Percentiles rank a stretch among this genome's conserved stretches.
Evolutionary conservation across 2,888 invertebrate genomes (phyloP).

Genomic region (Heterodera filipjevi): DNA sequence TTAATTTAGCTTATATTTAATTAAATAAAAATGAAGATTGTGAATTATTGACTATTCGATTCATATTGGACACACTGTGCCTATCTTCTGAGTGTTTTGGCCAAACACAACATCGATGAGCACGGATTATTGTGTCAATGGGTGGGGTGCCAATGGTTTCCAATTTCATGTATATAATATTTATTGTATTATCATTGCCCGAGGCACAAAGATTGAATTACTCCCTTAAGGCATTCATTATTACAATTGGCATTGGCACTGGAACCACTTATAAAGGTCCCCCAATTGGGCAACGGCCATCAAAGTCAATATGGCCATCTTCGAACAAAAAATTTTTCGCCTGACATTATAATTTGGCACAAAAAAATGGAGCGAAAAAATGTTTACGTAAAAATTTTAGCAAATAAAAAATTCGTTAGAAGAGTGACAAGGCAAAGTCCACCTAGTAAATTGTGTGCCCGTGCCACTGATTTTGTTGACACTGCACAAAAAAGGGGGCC

Average conservation of each 20-base stretch:
- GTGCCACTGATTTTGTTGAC: slow-evolving; percentile 4
- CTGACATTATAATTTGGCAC: too few species aligned
- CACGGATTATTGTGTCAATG: background rate
- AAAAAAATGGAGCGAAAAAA: background rate
- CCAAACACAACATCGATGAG: background rate
- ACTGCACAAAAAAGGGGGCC: background rate
- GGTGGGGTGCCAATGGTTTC: background rate
- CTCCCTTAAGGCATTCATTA: background rate
- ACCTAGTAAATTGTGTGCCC: background rate
- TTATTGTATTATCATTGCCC: background rate
- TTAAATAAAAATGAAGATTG: too few species aligned
- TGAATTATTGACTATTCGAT: too few species aligned
- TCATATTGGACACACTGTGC: too few species aligned
- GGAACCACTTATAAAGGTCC: too few species aligned
- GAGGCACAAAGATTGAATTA: background rate
- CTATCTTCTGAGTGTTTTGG: background rate
- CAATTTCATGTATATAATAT: background rate
- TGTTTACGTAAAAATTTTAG: background rate
- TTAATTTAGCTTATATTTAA: too few species aligned
- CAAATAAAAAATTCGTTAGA: background rate
- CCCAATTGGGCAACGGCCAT: too few species aligned
- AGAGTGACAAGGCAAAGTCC: background rate
- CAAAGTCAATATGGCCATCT: too few species aligned
- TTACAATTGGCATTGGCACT: background rate
- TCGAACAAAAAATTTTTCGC: background rate